A percentile compares a stretch with the other conserved stretches of the same genome.
phyloP scores from a whole-genome alignment of 2,113 vertebrate genomes.

The Epinephelus cyanopodus region DNA sequence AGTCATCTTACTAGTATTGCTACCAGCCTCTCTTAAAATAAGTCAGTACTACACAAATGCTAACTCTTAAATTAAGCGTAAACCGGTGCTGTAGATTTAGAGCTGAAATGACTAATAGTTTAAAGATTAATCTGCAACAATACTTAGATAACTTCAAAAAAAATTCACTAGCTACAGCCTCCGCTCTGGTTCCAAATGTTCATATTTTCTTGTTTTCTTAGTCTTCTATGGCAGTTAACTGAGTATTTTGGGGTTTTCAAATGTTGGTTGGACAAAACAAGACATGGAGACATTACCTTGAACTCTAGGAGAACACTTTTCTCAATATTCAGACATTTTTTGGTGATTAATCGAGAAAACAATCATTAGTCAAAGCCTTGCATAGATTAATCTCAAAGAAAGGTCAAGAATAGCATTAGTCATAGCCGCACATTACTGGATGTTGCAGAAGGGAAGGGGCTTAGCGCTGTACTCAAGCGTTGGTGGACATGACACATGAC shows the following conservation, averaged over 20 bases:
- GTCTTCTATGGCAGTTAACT: neutral
- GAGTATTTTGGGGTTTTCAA: neutral
- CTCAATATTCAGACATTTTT: neutral
- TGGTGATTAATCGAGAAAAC: neutral
- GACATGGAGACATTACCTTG: neutral
- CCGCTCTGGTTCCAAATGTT: neutral
- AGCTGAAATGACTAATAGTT: neutral
- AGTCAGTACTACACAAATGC: neutral
- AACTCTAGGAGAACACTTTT: neutral
- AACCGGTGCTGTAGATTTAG: neutral
- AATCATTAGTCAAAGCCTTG: neutral
- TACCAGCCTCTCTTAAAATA: constrained; percentile 23
- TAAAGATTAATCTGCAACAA: neutral
- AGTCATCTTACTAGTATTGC: neutral
- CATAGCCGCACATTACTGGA: constrained; percentile 3
- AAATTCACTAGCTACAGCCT: neutral
- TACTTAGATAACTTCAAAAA: neutral
- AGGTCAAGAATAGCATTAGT: neutral
- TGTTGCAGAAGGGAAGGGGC: neutral
- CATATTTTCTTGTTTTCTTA: no score
- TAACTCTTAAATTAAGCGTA: constrained; percentile 1
- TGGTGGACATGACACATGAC: constrained; percentile 36
- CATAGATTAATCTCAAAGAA: neutral
- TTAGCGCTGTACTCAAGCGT: constrained; percentile 18
- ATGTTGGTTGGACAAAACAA: neutral